Conservation (phyloP, 2,888 invertebrate species). For the Andrena hattorfiana region DNA sequence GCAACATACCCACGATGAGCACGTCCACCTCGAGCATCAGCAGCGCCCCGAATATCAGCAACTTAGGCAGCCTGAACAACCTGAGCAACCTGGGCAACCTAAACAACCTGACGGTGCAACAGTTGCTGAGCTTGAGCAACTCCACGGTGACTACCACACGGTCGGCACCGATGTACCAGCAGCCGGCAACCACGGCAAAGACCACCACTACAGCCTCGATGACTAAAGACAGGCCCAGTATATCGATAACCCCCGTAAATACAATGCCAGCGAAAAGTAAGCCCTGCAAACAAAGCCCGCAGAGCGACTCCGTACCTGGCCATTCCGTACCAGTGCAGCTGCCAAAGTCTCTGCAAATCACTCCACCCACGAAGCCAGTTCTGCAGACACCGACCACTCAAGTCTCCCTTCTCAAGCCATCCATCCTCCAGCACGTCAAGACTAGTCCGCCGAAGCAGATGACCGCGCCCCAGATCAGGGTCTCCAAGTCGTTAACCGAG, state of each 20-base stretch:
- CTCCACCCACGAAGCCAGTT: conserved; percentile 65
- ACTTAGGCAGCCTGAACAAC: conserved; percentile 68
- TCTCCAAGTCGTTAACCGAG: conserved; percentile 79
- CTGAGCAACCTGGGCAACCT: conserved; percentile 62
- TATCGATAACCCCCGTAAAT: conserved; percentile 84
- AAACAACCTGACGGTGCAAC: conserved; percentile 74
- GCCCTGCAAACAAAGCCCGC: conserved; percentile 52
- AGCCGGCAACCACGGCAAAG: conserved; percentile 72
- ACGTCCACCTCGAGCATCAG: conserved; percentile 64
- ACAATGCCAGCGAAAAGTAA: conserved; percentile 72
- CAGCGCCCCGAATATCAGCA: conserved; percentile 63
- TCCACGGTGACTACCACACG: conserved; percentile 68
- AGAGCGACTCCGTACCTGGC: conserved; percentile 64
- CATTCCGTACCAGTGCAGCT: conserved; percentile 67
- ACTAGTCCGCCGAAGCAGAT: conserved; percentile 70
- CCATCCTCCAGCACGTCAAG: conserved; percentile 72
- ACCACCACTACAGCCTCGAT: conserved; percentile 78
- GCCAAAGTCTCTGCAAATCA: conserved; percentile 69
- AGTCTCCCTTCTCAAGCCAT: conserved; percentile 78
- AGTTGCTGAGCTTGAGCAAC: conserved; percentile 74
- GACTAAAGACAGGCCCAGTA: conserved; percentile 85
- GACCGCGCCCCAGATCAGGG: conserved; percentile 77
- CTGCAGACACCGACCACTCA: conserved; percentile 70
- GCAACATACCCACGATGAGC: conserved; percentile 70
- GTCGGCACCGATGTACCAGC: conserved; percentile 72